phyloP scores from a whole-genome alignment of 2,888 invertebrate species.

The Euzetes globulus region DNA sequence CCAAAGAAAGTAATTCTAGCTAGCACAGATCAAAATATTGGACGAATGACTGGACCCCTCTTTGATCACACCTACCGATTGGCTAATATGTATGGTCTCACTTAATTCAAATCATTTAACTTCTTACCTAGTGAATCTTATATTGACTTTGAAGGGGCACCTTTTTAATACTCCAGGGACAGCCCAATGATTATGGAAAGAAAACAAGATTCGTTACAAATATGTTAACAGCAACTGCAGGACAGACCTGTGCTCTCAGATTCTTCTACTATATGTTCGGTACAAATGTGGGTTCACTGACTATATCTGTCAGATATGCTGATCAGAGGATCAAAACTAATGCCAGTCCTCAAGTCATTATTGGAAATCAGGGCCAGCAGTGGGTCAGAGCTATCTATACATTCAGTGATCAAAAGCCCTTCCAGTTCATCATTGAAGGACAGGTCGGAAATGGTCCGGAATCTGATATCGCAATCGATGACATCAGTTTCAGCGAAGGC shows the following conservation, averaged over 20 bases:
- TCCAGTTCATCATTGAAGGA: slow-evolving; percentile 32
- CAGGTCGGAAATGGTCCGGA: neutral
- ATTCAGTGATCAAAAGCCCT: neutral
- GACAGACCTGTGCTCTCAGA: neutral
- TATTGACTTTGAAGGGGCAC: too few species aligned
- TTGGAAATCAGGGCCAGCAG: neutral
- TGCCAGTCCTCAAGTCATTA: too few species aligned
- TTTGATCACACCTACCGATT: neutral
- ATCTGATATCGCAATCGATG: slow-evolving; percentile 23
- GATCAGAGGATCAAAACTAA: neutral
- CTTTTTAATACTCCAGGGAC: neutral
- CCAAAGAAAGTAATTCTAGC: too few species aligned
- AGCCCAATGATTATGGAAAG: neutral
- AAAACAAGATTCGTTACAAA: neutral
- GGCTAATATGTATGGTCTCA: too few species aligned
- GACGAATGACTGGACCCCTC: neutral
- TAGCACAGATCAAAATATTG: too few species aligned
- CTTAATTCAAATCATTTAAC: too few species aligned
- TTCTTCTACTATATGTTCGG: slow-evolving; percentile 29
- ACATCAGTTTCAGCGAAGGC: slow-evolving; percentile 4
- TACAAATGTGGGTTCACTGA: neutral
- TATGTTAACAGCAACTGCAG: neutral
- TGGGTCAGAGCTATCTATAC: neutral
- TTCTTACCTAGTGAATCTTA: too few species aligned
- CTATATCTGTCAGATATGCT: neutral